Conservation (phyloP, 2,888 invertebrate species). For the Bedellia somnulentella region DNA sequence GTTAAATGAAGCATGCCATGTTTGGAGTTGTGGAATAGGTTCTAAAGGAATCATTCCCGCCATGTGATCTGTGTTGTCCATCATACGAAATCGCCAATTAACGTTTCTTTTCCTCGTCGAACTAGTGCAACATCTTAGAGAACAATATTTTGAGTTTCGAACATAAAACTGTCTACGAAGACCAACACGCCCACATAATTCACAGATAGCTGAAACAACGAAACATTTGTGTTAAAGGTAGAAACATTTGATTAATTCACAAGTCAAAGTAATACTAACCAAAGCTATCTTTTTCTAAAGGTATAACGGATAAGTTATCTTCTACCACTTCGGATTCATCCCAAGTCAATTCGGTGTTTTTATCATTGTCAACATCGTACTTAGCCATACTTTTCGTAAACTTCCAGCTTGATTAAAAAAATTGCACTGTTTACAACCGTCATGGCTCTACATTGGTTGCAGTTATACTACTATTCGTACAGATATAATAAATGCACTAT, state of each 20-base stretch:
- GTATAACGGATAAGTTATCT: constrained; percentile 80
- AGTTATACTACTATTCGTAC: no score
- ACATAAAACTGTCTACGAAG: constrained; percentile 38
- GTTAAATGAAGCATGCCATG: constrained; percentile 41
- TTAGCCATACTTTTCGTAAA: constrained; percentile 36
- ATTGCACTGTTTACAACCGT: constrained; percentile 28
- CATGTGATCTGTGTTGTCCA: constrained; percentile 52
- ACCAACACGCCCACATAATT: constrained; percentile 44
- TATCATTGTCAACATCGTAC: constrained; percentile 27
- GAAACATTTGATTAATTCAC: constrained; percentile 6
- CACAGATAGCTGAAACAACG: constrained; percentile 38
- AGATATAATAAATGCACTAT: no score
- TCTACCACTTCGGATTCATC: constrained; percentile 27
- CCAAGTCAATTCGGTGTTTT: constrained; percentile 18
- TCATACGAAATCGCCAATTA: constrained; percentile 44
- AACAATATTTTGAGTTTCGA: constrained; percentile 42
- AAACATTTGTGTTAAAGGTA: not conserved
- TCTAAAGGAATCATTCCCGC: constrained; percentile 50
- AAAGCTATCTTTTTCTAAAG: constrained; percentile 86
- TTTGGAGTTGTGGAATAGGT: constrained; percentile 47
- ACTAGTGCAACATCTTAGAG: constrained; percentile 36
- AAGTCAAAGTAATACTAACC: constrained; percentile 58
- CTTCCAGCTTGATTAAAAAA: constrained; percentile 19
- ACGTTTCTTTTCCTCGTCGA: constrained; percentile 23
- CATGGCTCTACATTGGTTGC: no score